phyloP scores from a whole-genome alignment of 2,888 invertebrate species.

The Perdita meconis region DNA sequence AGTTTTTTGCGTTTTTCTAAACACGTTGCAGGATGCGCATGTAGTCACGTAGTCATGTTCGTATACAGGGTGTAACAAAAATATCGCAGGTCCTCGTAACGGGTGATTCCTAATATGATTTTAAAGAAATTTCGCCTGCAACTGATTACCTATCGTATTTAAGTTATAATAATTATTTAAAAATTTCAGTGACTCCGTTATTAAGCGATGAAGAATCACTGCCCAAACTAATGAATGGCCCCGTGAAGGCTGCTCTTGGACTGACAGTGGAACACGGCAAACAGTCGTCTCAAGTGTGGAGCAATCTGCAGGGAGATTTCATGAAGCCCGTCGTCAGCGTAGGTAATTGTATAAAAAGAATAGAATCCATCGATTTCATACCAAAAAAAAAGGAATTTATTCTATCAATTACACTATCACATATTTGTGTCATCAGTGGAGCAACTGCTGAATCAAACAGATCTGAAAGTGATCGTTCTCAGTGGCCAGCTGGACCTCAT shows the following conservation, averaged over 20 bases:
- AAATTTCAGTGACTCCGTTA: not conserved
- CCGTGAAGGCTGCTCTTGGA: slow-evolving; percentile 88
- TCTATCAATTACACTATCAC: too few relatives aligned
- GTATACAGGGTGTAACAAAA: too few relatives aligned
- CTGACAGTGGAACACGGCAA: slow-evolving; percentile 87
- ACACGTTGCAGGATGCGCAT: too few relatives aligned
- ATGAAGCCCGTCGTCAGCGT: slow-evolving; percentile 92
- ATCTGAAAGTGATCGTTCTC: slow-evolving; percentile 89
- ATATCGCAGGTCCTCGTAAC: too few relatives aligned
- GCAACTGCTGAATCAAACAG: slow-evolving; percentile 88
- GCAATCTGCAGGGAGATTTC: slow-evolving; percentile 87
- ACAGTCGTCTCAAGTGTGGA: slow-evolving; percentile 87
- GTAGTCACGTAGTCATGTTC: too few relatives aligned
- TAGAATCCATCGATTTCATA: not conserved
- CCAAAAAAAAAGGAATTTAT: too few relatives aligned
- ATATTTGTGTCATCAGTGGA: slow-evolving; percentile 86
- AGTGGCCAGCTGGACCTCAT: slow-evolving; percentile 94
- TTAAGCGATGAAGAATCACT: not conserved
- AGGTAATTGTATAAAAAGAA: slow-evolving; percentile 84
- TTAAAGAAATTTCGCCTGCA: too few relatives aligned
- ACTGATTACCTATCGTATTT: not conserved
- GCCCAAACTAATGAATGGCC: slow-evolving; percentile 88
- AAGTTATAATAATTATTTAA: not conserved
- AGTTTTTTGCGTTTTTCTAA: too few relatives aligned
- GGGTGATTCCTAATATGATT: too few relatives aligned